Evolutionary conservation across 2,113 vertebrate species (phyloP).

Genomic region (Parotia lawesii): DNA sequence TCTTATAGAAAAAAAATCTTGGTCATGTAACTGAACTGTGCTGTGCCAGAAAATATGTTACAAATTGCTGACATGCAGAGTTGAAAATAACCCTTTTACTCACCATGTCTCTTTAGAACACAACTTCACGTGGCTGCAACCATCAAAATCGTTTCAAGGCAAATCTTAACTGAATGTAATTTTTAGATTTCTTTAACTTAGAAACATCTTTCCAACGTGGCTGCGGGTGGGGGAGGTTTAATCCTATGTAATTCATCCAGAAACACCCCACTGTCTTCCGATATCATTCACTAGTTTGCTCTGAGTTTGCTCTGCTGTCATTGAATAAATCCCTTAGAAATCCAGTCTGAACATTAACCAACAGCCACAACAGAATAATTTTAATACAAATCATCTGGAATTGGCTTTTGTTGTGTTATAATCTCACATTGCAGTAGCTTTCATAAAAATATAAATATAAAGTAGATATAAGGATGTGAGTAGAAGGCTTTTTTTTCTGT

Average conservation of each 20-base stretch:
- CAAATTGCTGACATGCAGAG: neutral
- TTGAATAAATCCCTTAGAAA: conserved; percentile 1
- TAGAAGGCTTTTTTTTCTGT: neutral
- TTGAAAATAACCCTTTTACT: neutral
- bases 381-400: conserved; percentile 35
- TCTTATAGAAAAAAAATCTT: neutral
- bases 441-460: conserved; percentile 33
- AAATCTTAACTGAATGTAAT: neutral
- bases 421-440: neutral
- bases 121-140: neutral
- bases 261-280: neutral
- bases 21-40: neutral
- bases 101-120: neutral
- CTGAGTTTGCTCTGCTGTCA: neutral
- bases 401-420: neutral
- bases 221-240: neutral
- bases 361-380: neutral
- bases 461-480: neutral
- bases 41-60: neutral
- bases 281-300: neutral
- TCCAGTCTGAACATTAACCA: conserved; percentile 26
- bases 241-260: neutral
- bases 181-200: neutral
- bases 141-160: neutral
- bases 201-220: neutral